Percentiles rank a stretch among this genome's conserved stretches.
Evolutionary conservation across 1,140 invertebrate genomes (phyloP).

Genomic region (Drosophila quadrilineata): DNA sequence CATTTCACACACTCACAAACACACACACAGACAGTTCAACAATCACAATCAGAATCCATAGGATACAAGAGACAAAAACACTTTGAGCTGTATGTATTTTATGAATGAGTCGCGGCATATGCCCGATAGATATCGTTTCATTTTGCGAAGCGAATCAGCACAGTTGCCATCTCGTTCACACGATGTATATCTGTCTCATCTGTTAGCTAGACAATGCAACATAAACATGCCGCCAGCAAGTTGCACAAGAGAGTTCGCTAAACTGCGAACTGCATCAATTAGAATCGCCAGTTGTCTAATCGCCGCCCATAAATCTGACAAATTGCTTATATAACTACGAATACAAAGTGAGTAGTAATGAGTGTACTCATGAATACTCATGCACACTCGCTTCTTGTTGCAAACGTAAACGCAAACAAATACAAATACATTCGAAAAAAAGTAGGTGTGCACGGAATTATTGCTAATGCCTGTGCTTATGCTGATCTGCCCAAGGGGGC

Average conservation of each 20-base stretch:
- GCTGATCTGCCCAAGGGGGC: constrained; percentile 31
- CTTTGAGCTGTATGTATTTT: constrained; percentile 32
- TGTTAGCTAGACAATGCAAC: constrained; percentile 60
- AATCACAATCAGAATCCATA: too few species aligned
- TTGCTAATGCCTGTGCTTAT: neutral
- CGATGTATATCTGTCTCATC: neutral
- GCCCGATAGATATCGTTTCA: too few species aligned
- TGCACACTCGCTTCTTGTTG: too few species aligned
- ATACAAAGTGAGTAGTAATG: constrained; percentile 20
- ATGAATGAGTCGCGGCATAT: constrained; percentile 62
- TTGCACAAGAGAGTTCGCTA: constrained; percentile 52
- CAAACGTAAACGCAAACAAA: constrained; percentile 29
- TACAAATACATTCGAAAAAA: constrained; percentile 9
- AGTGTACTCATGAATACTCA: too few species aligned
- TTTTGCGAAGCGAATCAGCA: too few species aligned
- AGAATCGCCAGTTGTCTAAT: constrained; percentile 57
- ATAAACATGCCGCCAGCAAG: constrained; percentile 66
- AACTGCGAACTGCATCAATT: constrained; percentile 12
- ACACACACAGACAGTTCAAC: constrained; percentile 20
- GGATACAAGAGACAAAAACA: constrained; percentile 15
- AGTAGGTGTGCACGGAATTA: constrained; percentile 73
- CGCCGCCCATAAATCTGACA: constrained; percentile 70
- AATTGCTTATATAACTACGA: constrained; percentile 48
- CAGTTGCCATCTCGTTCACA: neutral
- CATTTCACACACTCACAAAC: constrained; percentile 59